Evolutionary conservation across 2,113 vertebrate species (phyloP), one percentile per base, ranked within the genome.

Genomic region (Rhinolophus ferrumequinum): DNA sequence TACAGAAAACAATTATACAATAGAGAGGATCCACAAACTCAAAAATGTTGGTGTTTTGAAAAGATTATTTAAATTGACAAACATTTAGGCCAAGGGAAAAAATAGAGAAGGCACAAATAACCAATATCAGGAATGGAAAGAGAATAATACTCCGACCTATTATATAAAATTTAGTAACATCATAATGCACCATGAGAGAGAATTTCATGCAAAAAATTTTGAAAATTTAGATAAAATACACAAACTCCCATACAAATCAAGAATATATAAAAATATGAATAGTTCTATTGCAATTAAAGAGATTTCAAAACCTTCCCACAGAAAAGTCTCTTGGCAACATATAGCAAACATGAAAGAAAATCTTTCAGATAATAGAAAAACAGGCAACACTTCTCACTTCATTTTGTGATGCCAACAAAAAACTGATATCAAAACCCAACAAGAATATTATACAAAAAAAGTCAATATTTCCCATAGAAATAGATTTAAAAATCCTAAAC

Each of bases 151-250:
- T 44, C 58, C 33, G 9, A 38, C 2, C 41, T 8, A 76, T 8
- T n/a, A 41, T n/a, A 28, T 2, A 18, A 89, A 52, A 83, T 50
- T 75, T 82, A 67, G 7, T 66, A 44, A 75, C 5, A 67, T 16
- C 10, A 60, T n/a, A n/a, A 22, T 38, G 11, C 14, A 52, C 50
- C 35, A 64, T 54, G 4, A 14, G 19, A 30, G 12, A 88, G 0
- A 38, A 38, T 19, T 10, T 60, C 50, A 62, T 30, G 52, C 15
- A 52, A 76, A 62, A 2, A 76, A 52, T 28, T n/a, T 58, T 80
- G 64, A 67, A 85, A 91, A 90, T 54, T 44, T 80, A 62, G 8
- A 18, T 30, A 69, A 92, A 76, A 88, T 77, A 95, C 54, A 30
- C 22, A 84, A 72, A 75, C 3, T 58, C 21, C 22, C 44, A 62